Evolutionary conservation across 2,797 vertebrate species (phyloP), one percentile per base, ranked within the genome.

Genomic region (Xenops minutus): DNA sequence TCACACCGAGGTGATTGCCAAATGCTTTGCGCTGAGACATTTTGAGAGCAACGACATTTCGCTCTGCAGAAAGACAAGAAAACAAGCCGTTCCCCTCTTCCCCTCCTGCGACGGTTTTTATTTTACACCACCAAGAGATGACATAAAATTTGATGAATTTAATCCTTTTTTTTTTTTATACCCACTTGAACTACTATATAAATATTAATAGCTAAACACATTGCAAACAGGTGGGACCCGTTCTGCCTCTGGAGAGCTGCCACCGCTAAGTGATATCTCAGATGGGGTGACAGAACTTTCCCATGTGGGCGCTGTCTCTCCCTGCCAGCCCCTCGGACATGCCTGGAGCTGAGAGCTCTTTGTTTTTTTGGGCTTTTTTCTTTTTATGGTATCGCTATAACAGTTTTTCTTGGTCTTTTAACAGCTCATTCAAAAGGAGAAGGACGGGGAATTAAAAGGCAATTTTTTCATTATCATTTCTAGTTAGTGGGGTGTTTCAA

Each of bases 121-220:
- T 96, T 97, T 97, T 96, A 97, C 96, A 97, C 97, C 93, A 97
- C 96, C 92, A 89, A 87, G 96, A 97, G 96, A 96, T 97, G 97
- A 98, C 96, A 97, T 96, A 97, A 94, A 97, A 98, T 97, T 98
- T 97, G 96, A 97, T 98, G 98, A 97, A 97, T 97, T 98, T 98
- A 61, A 96, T 95, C 76, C 63, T 37, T 94, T 58, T 78, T 80
- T 90, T 93, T 97, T 98, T 97, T 96, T 97, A 96, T 96, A 97
- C 96, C 97, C 97, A 95, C 96, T 98, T 97, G 97, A 98, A 98
- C 98, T 97, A 98, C 97, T 98, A 98, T 97, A 98, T 98, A 98
- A 98, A 98, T 98, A 98, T 98, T 98, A 98, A 98, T 98, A 98
- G 97, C 98, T 98, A 98, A 98, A 98, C 98, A 98, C 98, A 98